Conservation (phyloP, 2,888 invertebrate species). For the Drosophila quinaria region DNA sequence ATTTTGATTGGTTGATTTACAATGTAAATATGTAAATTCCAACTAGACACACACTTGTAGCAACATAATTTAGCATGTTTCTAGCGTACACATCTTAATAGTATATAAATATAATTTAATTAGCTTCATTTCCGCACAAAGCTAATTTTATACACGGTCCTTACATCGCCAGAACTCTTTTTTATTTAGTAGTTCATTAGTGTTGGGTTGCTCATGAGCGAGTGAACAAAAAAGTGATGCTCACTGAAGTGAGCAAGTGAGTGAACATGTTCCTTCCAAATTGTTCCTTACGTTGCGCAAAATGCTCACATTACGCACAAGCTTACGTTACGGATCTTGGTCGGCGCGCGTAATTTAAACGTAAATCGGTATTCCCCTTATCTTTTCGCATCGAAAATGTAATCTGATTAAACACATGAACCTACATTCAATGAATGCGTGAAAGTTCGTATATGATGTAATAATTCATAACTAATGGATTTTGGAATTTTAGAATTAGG, state of each 20-base stretch:
- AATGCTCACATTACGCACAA: conserved; percentile 6
- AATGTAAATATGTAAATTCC: conserved; percentile 2
- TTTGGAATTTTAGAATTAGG: neutral
- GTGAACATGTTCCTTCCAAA: too few relatives aligned
- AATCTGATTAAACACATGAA: neutral
- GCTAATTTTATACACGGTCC: conserved; percentile 43
- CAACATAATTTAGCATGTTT: neutral
- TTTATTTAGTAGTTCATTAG: too few relatives aligned
- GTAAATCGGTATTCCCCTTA: neutral
- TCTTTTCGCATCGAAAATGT: neutral
- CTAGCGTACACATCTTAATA: conserved; percentile 15
- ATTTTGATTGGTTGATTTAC: conserved; percentile 9
- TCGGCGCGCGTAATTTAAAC: too few relatives aligned
- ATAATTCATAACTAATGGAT: neutral
- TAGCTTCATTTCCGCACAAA: conserved; percentile 13
- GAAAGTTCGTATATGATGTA: neutral
- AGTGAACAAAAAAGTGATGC: too few relatives aligned
- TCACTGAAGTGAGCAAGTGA: too few relatives aligned
- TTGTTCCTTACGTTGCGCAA: neutral
- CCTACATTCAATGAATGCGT: neutral
- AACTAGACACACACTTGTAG: conserved; percentile 24
- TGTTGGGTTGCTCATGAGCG: too few relatives aligned
- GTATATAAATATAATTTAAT: conserved; percentile 8
- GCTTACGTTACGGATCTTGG: neutral
- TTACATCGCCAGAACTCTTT: conserved; percentile 56